Evolutionary conservation across 1,140 invertebrate species (phyloP), one percentile per base, ranked within the genome.

Genomic region (Drosophila ercepeae): DNA sequence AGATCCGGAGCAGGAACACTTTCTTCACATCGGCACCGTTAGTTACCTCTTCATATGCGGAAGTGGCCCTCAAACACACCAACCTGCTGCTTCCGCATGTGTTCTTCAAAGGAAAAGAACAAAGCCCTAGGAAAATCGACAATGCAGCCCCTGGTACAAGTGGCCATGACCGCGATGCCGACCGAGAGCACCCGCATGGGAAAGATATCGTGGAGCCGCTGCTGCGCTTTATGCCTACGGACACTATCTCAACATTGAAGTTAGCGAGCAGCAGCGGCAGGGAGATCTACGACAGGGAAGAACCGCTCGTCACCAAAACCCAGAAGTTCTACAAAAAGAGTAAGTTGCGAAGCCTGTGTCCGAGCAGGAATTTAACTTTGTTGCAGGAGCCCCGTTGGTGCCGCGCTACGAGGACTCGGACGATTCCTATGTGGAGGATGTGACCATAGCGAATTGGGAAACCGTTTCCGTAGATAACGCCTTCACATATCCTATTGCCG

Each of bases 301-400:
- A 69, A 4, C 19, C 58, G 1, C 53, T 88, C 0, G 53, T 79
- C 11, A 89, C 61, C 18, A 88, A 83, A 23, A 64, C 49, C n/a
- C n/a, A 36, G 0, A 88, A 82, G 36, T 18, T 75, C 2, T 83
- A 36, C 27, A 89, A 69, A 21, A 88, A 78, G 19, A 52, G 82
- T 86, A 77, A 32, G 79, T 71, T 14, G 6, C 8, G 2, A 39
- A 14, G 3, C 2, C 34, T 19, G 6, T 19, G 8, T 5, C 6
- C 8, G 18, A 34, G 19, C 3, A 5, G n/a, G 14, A 14, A 4
- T 21, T n/a, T 6, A 46, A 14, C 5, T 13, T 2, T 27, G 5
- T 18, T 16, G 11, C 21, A 75, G 71, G 71, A 49, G 18, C 60
- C 18, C 7, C 44, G 0, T 16, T 58, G 9, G 11, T 61, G 0